A percentile compares a stretch with the other conserved stretches of the same genome.
Conservation (phyloP, 1,140 invertebrate species). For the Lepidurus packardi region DNA sequence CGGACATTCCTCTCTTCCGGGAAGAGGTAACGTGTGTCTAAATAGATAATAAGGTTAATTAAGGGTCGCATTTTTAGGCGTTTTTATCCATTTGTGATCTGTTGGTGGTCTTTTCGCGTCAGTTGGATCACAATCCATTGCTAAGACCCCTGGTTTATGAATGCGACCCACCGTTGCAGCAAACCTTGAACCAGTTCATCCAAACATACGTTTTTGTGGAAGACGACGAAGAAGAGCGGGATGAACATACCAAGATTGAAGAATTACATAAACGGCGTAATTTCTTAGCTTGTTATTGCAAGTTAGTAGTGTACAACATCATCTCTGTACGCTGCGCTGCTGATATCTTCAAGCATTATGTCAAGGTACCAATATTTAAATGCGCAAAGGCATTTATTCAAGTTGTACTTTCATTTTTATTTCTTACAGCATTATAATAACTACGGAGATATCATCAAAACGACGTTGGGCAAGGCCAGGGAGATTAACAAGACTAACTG, state of each 20-base stretch:
- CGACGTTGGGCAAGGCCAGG: slow-evolving; percentile 87
- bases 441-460: slow-evolving; percentile 99
- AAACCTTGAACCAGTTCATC: slow-evolving; percentile 83
- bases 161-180: slow-evolving; percentile 70
- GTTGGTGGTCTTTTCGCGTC: slow-evolving; percentile 88
- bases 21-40: slow-evolving; percentile 49
- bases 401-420: slow-evolving; percentile 35
- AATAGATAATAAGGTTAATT: background rate
- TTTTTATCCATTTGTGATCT: slow-evolving; percentile 93
- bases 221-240: slow-evolving; percentile 68
- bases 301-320: slow-evolving; percentile 95
- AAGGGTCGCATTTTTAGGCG: slow-evolving; percentile 51
- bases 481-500: slow-evolving; percentile 97
- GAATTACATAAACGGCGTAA: slow-evolving; percentile 92
- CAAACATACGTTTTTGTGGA: slow-evolving; percentile 89
- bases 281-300: slow-evolving; percentile 93
- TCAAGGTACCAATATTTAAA: slow-evolving; percentile 61
- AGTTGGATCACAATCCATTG: slow-evolving; percentile 57
- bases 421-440: slow-evolving; percentile 83
- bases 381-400: background rate
- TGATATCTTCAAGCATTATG: slow-evolving; percentile 95
- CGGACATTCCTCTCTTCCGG: slow-evolving; percentile 50
- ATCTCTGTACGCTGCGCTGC: slow-evolving; percentile 84
- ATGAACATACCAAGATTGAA: slow-evolving; percentile 91
- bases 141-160: slow-evolving; percentile 71